Evolutionary conservation across 2,797 vertebrate species (phyloP).

Genomic region (Telmatherina bonti): DNA sequence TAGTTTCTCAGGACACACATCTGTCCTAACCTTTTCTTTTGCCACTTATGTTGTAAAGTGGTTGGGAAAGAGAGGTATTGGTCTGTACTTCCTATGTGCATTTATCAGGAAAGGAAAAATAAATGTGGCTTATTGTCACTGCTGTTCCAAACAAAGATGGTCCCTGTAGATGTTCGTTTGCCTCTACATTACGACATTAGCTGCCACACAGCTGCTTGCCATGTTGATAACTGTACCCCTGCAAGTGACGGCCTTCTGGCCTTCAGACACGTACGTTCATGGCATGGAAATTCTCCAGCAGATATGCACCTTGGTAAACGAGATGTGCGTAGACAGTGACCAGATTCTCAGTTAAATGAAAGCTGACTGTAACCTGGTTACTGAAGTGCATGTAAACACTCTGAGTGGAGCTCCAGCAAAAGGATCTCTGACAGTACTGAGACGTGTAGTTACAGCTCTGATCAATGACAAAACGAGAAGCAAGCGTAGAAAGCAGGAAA

Average conservation of each 20-base stretch:
- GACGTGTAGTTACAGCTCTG: not conserved
- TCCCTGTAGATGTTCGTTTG: not conserved
- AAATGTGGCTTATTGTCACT: not conserved
- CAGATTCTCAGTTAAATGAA: not conserved
- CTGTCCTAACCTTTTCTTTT: no score
- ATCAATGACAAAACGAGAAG: not conserved
- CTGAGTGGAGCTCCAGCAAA: constrained; percentile 24
- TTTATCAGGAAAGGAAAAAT: not conserved
- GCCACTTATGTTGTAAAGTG: not conserved
- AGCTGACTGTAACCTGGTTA: constrained; percentile 7
- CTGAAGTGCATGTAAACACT: constrained; percentile 34
- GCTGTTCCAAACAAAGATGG: not conserved
- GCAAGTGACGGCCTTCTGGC: not conserved
- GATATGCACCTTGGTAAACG: not conserved
- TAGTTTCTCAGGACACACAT: no score
- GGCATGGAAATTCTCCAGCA: not conserved
- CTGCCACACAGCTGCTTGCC: constrained; percentile 4
- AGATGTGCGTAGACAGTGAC: not conserved
- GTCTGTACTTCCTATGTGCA: not conserved
- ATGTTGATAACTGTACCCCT: not conserved
- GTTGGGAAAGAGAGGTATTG: not conserved
- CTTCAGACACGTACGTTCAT: not conserved
- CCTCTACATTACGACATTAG: not conserved
- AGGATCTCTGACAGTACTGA: constrained; percentile 20
- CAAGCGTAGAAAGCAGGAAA: not conserved